Base-by-base conservation (phyloP, 1,140 invertebrate species). In the Aphaenogaster ashmeadi region DNA sequence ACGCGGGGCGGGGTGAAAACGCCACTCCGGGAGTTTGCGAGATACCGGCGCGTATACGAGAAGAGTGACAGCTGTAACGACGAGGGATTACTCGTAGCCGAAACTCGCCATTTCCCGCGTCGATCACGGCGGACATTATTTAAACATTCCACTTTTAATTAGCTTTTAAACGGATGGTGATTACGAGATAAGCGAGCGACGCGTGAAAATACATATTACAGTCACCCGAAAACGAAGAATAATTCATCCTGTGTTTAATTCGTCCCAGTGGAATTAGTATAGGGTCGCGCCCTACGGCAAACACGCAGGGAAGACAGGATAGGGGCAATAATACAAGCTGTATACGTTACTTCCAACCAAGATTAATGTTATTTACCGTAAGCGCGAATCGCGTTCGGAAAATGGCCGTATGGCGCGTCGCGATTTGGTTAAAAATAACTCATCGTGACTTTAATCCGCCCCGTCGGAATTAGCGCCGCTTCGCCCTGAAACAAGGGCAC, bases 41-140 rank as follows among this genome's bases (percentile, higher is more conserved):
- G 80, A 83, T 74, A 83, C 21, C 66, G 66, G 27, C 36, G 50
- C 79, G 79, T 41, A 56, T 41, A 56, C 38, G 27, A 60, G 33
- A 74, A 38, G 67, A 74, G 41, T 81, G 62, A 38, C 78, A 84
- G 80, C 33, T 27, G 54, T 74, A 74, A 74, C 67, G 80, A 83
- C 67, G 52, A 36, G 41, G 80, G 80, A 74, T 83, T 47, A 74
- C 41, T 47, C 80, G 64, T 15, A 41, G 33, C 50, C 21, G 38
- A 52, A 58, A 81, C 50, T 52, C 27, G 54, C 54, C 54, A 47
- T 72, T 36, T 58, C 33, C 33, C 50, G 64, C 50, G 38, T 38
- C 80, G 80, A 72, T 58, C 66, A 15, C 50, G 52, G 13, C 18
- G 36, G 36, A 18, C 50, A 44, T 56, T 54, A 21, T 71, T 54